Base-by-base conservation (phyloP, 2,113 vertebrate genomes). In the Tupaia tana region DNA sequence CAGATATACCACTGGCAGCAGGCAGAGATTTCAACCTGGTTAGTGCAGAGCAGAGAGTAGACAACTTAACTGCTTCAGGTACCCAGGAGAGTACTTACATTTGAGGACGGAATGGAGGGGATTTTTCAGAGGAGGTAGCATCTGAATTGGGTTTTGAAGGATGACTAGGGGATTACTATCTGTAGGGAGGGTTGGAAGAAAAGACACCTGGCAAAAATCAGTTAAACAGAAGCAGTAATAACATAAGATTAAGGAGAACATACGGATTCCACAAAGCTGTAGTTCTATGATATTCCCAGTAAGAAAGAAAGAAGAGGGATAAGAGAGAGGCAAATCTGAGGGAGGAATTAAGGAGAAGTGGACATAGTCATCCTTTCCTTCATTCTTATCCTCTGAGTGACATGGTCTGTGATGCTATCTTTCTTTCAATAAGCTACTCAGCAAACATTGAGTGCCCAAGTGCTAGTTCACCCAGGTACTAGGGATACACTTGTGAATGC, bases 81-180 rank as follows among this genome's bases (percentile, higher is more conserved):
- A 10, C 63, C 8, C 0, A 8, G 13, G 31, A 9, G 18, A 4
- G 13, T 54, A 6, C 43, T 69, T 16, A 29, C 1, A 61, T 24
- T 2, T 9, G 25, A 31, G 10, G 4, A 6, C 22, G 52, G 75
- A 80, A 29, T 24, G 4, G 12, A 66, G 31, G 61, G 14, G 16
- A 80, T 20, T 77, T 71, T 27, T 20, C 12, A 6, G 12, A 84
- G 18, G 59, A 83, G 31, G 58, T 15, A 11, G 16, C 9, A 29
- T 61, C 89, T 93, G 43, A 27, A 9, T 31, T 83, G 80, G 79
- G 18, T 67, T 94, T 94, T 70, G 12, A 86, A 70, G 61, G 59
- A 20, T 82, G 88, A 31, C 25, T 71, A 91, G 90, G 12, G 71
- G 78, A 29, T 54, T 16, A 25, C 81, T 61, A 90, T 66, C n/a